These are phyloP conservation scores for Ylistrum balloti DNA, from an alignment of 1,140 invertebrate genomes.

Conservation along the genomic window DNA sequence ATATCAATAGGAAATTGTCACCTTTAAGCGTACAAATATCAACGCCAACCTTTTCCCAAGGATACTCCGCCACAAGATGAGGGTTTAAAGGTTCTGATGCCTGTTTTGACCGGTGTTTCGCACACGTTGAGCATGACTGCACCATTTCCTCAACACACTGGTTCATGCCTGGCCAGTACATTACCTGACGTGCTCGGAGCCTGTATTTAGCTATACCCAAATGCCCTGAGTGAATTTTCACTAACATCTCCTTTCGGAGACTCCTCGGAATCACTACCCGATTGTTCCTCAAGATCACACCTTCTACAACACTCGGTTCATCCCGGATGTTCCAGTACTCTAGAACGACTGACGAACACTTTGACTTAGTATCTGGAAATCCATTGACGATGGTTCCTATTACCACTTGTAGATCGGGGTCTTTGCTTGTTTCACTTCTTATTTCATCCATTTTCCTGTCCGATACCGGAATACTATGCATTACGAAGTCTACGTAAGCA, in stretches of 20 bases:
- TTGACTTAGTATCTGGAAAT: not conserved
- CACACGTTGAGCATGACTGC: slow-evolving; percentile 44
- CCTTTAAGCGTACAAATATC: slow-evolving; percentile 9
- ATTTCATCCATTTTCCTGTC: not conserved
- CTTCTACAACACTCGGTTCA: not conserved
- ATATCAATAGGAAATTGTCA: not conserved
- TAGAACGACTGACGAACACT: not conserved
- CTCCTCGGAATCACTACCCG: slow-evolving; percentile 10
- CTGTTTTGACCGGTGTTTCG: slow-evolving; percentile 27
- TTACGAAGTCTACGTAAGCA: too few species aligned
- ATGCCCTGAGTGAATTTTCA: slow-evolving; percentile 60
- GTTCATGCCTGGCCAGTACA: slow-evolving; percentile 63
- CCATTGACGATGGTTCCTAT: slow-evolving; percentile 35
- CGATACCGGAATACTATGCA: not conserved
- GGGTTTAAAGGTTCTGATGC: slow-evolving; percentile 45
- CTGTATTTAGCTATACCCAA: slow-evolving; percentile 59
- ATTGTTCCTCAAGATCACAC: not conserved
- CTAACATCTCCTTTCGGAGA: slow-evolving; percentile 47
- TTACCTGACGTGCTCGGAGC: slow-evolving; percentile 47
- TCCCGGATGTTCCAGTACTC: not conserved
- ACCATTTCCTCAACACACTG: slow-evolving; percentile 46
- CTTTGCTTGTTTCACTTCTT: not conserved
- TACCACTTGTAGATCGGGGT: not conserved
- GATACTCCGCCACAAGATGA: not conserved
- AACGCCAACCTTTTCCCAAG: slow-evolving; percentile 58